phyloP scores from a whole-genome alignment of 2,113 vertebrate genomes.

The Maccullochella peelii region DNA sequence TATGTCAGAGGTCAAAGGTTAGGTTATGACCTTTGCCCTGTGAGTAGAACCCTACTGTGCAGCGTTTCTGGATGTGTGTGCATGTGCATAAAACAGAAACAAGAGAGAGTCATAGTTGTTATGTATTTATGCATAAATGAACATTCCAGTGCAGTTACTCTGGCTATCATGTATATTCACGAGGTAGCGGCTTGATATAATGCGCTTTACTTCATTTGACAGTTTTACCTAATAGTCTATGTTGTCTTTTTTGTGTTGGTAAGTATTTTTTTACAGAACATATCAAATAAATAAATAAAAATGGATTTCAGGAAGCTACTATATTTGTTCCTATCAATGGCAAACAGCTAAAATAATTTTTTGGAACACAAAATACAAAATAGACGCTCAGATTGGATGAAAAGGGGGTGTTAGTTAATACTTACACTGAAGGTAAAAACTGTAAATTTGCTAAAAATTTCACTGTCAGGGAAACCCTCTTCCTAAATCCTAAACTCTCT shows the following conservation, averaged over 20 bases:
- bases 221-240: not conserved
- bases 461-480: slow-evolving; percentile 1
- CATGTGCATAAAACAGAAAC: slow-evolving; percentile 23
- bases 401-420: not conserved
- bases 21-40: slow-evolving; percentile 61
- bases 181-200: not conserved
- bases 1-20: slow-evolving; percentile 71
- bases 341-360: not conserved
- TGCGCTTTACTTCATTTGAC: not conserved
- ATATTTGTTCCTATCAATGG: not conserved
- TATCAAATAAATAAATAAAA: not conserved
- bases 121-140: slow-evolving; percentile 42
- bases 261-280: not conserved
- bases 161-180: slow-evolving; percentile 43
- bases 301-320: not conserved
- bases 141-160: slow-evolving; percentile 47
- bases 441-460: not conserved
- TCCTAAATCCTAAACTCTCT: slow-evolving; percentile 12
- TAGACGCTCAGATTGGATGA: not conserved
- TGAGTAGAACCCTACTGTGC: slow-evolving; percentile 69
- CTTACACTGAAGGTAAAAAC: not conserved
- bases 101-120: slow-evolving; percentile 36
- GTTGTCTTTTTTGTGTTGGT: not conserved
- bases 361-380: not conserved
- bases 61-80: slow-evolving; percentile 36